Base-by-base conservation (phyloP, 1,140 invertebrate species). In the Caenorhabditis briggsae region DNA sequence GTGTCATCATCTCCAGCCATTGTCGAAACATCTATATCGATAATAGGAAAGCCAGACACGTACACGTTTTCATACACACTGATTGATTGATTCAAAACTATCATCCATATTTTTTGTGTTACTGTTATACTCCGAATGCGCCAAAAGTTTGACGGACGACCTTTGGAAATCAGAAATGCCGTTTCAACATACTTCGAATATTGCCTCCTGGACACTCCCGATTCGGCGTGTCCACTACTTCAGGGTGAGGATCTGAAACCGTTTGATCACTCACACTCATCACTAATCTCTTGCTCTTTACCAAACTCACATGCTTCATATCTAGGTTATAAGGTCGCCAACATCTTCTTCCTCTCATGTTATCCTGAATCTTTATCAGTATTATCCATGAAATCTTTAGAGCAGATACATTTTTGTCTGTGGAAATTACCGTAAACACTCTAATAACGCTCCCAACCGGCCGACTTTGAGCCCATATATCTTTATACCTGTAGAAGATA, bases 91-190 rank as follows among this genome's bases (percentile, higher is more conserved):
- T 78, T 78, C n/a, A 61, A 58, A 58, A 58, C 8, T 8, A 48
- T 33, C 41, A 78, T 50, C 20, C 70, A 78, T 50, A 78, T 53
- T 78, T 50, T 8, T 11, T 53, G 16, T 11, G 12, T 53, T 16
- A 11, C 16, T 78, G 46, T 20, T 70, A 20, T 70, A n/a, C 9
- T 46, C 70, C 50, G 70, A 78, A 78, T 78, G 70, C 70, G 70
- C 70, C 70, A 41, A 50, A 78, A 78, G 70, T 78, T 78, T 78
- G 70, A 78, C 43, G 70, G 70, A n/a, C 70, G 70, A 78, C 70
- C 46, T 53, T 50, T 78, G 70, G 70, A 78, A 50, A 78, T 78
- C 46, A 78, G 23, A 78, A 78, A 78, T 78, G 70, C n/a, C 9
- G 70, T 78, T 78, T 46, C 70, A 18, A 50, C 43, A 50, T 78